phyloP scores from a whole-genome alignment of 1,140 invertebrate genomes.

The Trachymyrmex cornetzi region DNA sequence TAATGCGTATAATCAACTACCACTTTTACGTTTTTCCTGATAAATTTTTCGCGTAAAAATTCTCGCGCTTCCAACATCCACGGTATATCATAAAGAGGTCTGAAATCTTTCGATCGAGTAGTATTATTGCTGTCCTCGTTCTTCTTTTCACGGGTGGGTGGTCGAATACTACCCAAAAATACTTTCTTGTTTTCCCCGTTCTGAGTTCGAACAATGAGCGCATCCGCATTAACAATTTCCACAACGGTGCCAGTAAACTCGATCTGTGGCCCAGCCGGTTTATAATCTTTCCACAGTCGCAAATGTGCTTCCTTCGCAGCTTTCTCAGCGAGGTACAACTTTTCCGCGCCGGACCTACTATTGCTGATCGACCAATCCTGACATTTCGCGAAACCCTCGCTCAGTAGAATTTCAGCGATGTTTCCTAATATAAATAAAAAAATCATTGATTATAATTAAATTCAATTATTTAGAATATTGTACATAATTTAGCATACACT shows the following conservation, averaged over 20 bases:
- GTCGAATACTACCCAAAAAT: constrained; percentile 97
- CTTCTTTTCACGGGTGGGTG: constrained; percentile 91
- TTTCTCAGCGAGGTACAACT: constrained; percentile 94
- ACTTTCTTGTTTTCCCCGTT: constrained; percentile 96
- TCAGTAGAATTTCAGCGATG: constrained; percentile 97
- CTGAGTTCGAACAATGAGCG: constrained; percentile 93
- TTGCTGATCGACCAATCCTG: constrained; percentile 99
- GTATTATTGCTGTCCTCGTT: constrained; percentile 89
- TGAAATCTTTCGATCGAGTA: constrained; percentile 89
- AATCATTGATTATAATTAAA: neutral
- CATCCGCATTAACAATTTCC: constrained; percentile 97
- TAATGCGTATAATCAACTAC: constrained; percentile 97
- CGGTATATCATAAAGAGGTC: constrained; percentile 98
- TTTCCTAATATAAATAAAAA: constrained; percentile 89
- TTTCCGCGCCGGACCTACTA: constrained; percentile 93
- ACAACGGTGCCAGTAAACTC: constrained; percentile 95
- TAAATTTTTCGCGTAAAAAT: constrained; percentile 97
- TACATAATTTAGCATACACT: neutral
- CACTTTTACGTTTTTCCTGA: constrained; percentile 98
- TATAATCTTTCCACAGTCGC: constrained; percentile 96
- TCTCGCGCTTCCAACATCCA: constrained; percentile 99
- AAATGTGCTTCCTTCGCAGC: constrained; percentile 95
- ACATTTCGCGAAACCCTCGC: constrained; percentile 97
- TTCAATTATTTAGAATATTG: neutral
- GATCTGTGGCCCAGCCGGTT: constrained; percentile 89